A percentile compares a stretch with the other conserved stretches of the same genome.
These are phyloP conservation scores for Willisornis vidua DNA, from an alignment of 2,113 vertebrate genomes.

Conservation along the genomic window DNA sequence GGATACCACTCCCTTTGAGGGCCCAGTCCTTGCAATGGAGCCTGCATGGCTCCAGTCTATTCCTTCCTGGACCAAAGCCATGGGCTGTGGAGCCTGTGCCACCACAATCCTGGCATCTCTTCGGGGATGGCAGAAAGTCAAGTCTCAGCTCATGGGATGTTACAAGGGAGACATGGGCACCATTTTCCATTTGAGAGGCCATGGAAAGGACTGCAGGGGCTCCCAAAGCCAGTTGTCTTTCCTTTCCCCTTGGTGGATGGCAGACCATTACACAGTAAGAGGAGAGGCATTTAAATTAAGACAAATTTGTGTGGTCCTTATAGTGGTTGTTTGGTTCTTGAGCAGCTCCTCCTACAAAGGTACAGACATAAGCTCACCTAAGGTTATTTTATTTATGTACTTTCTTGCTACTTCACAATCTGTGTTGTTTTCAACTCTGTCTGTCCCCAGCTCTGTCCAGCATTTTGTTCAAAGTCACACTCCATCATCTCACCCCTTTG, in stretches of 20 bases:
- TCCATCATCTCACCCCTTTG: background rate
- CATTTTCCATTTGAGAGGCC: background rate
- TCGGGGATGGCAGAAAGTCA: background rate
- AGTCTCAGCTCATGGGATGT: fast-evolving
- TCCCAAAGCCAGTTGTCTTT: background rate
- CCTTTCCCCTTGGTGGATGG: background rate
- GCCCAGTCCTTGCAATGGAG: background rate
- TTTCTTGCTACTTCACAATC: background rate
- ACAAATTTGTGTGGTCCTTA: background rate
- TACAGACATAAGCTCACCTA: background rate
- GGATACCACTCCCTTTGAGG: background rate
- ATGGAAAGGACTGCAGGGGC: background rate
- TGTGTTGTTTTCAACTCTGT: background rate
- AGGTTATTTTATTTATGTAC: background rate
- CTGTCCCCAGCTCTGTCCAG: background rate
- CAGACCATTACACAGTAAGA: background rate
- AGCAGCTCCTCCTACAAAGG: background rate
- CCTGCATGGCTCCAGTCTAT: background rate
- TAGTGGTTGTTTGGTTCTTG: background rate
- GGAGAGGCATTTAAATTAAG: background rate
- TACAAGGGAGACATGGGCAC: background rate
- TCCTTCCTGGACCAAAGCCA: background rate
- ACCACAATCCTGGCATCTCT: background rate
- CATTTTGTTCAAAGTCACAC: background rate
- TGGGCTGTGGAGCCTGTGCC: background rate